Base-by-base conservation (phyloP, 2,797 vertebrate genomes). In the Catamblyrhynchus diadema region DNA sequence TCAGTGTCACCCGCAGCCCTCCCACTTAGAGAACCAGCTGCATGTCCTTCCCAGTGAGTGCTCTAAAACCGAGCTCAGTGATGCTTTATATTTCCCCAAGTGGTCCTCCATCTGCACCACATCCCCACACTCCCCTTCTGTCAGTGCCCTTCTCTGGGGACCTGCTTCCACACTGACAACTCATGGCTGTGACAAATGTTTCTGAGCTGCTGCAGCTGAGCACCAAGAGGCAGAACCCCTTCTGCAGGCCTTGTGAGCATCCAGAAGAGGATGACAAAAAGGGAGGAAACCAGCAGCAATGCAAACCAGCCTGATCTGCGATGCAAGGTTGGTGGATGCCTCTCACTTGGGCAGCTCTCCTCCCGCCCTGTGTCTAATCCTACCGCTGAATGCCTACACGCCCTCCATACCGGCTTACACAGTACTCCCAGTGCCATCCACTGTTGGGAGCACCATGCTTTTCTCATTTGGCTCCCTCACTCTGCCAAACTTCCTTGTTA, bases 401-500 rank as follows among this genome's bases (percentile, higher is more conserved):
- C 30, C 8, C 15, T 79, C 44, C 6, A 3, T 13, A 25, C 48
- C 44, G 62, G 44, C 56, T 81, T 57, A 81, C 32, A 12, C 1
- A 0, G 28, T 47, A 61, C 50, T 81, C 42, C 32, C 44, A 83
- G 59, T 67, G 72, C 44, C 67, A 85, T 32, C 13, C 72, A 56
- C 27, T 54, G 23, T 6, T 77, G 48, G 51, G 23, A 90, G 56
- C 3, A 1, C n/a, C 64, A 73, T 17, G 44, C 27, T 78, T 28
- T 77, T 88, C 66, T 91, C 62, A 33, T 86, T 44, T 60, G 33
- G 35, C 66, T 86, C n/a, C n/a, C 35, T 74, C 3, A 2, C n/a
- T 88, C 65, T 77, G 85, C 45, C 85, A 86, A 93, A 93, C 83
- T 71, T 94, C 18, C 69, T 72, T 70, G 41, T 85, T 91, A 94